Conservation (phyloP, 37 sponge, comb jelly and placozoan genomes). For the Diacarnus erythraeanus region DNA sequence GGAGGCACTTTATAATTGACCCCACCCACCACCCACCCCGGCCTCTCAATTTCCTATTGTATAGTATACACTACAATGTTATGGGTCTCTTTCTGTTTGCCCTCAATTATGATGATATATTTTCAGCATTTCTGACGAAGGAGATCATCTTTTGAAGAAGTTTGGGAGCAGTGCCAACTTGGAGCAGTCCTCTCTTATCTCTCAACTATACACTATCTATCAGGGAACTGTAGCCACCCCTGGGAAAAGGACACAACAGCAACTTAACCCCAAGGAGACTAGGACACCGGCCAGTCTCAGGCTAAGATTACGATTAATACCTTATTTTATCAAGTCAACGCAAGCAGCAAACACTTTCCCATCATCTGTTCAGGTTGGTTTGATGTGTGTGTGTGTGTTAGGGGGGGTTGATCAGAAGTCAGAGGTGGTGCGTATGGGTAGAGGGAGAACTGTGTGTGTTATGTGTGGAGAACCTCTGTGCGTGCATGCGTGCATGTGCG, state of each 20-base stretch:
- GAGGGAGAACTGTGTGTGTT: neutral
- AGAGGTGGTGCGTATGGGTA: neutral
- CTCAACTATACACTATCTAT: constrained; percentile 35
- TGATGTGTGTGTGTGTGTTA: neutral
- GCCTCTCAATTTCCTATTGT: no score
- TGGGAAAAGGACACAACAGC: neutral
- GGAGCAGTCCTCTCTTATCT: constrained; percentile 17
- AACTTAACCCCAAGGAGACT: neutral
- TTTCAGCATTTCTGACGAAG: constrained; percentile 57
- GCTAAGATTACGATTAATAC: constrained; percentile 45
- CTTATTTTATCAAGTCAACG: constrained; percentile 46
- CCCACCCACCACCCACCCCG: no score
- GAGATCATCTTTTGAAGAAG: constrained; percentile 36
- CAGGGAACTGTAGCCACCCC: constrained; percentile 29
- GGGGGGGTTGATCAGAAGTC: neutral
- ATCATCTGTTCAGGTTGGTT: constrained; percentile 39
- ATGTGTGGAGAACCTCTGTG: no score
- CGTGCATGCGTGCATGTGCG: no score
- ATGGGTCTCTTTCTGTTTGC: no score
- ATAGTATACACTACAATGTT: no score
- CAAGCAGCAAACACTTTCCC: constrained; percentile 63
- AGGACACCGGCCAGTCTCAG: constrained; percentile 45
- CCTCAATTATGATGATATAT: no score
- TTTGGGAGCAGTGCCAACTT: constrained; percentile 36
- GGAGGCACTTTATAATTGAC: no score